Conservation (phyloP, 2,888 invertebrate genomes). For the Peribatodes rhomboidaria region DNA sequence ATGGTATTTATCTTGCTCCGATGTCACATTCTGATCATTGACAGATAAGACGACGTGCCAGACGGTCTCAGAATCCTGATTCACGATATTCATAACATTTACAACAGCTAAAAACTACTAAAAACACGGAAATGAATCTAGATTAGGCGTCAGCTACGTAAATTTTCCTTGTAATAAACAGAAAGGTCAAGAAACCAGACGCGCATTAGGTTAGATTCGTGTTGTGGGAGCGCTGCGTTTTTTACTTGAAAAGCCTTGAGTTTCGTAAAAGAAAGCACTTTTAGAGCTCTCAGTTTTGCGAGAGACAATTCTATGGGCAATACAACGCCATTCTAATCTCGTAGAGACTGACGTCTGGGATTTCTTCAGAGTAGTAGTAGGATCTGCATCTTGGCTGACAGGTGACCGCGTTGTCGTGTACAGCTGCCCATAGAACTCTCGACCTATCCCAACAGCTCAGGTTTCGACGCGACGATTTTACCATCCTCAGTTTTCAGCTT, state of each 20-base stretch:
- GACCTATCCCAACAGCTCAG: no score
- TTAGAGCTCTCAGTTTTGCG: conserved; percentile 3
- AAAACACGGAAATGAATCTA: conserved; percentile 40
- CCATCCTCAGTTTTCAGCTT: no score
- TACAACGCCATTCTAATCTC: no score
- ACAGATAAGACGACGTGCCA: conserved; percentile 23
- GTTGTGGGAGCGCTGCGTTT: conserved; percentile 10
- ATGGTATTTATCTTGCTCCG: conserved; percentile 16
- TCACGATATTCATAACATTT: conserved; percentile 30
- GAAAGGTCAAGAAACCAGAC: conserved; percentile 43
- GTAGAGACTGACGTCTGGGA: no score
- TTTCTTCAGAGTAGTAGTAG: no score
- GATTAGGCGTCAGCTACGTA: conserved; percentile 19
- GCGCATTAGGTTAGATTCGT: conserved; percentile 11
- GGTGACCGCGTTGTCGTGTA: no score
- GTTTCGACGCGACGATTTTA: no score
- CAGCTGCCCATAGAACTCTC: no score
- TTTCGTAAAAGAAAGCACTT: conserved; percentile 1
- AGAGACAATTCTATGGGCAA: not conserved
- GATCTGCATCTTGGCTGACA: no score
- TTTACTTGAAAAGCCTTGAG: conserved; percentile 11
- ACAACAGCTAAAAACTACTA: conserved; percentile 24
- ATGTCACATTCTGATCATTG: conserved; percentile 26
- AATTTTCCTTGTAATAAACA: conserved; percentile 39
- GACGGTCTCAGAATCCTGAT: conserved; percentile 27